A percentile compares a stretch with the other conserved stretches of the same genome.
phyloP scores from a whole-genome alignment of 1,140 invertebrate species.

The Drosophila repletoides region DNA sequence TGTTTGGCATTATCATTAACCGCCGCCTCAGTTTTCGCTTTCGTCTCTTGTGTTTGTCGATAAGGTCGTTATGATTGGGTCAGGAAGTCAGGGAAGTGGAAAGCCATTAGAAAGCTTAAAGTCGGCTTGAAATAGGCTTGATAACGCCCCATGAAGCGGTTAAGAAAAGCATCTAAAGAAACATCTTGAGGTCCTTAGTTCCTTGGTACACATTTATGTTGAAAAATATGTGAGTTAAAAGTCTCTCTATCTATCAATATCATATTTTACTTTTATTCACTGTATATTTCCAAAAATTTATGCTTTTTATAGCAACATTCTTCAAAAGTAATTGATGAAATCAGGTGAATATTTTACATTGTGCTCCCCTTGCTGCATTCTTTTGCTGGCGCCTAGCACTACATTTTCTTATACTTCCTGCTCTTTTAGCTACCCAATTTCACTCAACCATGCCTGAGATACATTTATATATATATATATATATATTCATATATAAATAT shows the following conservation, averaged over 20 bases:
- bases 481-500: not conserved
- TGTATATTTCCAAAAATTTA: too few relatives aligned
- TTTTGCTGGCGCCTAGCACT: conserved; percentile 21
- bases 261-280: too few relatives aligned
- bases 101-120: conserved; percentile 13
- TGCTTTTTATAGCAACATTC: too few relatives aligned
- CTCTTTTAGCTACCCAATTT: conserved; percentile 7
- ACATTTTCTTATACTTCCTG: conserved; percentile 1
- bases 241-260: too few relatives aligned
- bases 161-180: too few relatives aligned
- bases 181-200: too few relatives aligned
- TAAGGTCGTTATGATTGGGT: conserved; percentile 18
- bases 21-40: conserved; percentile 9
- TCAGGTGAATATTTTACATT: not conserved
- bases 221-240: too few relatives aligned
- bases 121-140: not conserved
- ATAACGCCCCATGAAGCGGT: too few relatives aligned
- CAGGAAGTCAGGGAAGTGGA: conserved; percentile 11
- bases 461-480: conserved; percentile 4
- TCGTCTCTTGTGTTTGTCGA: conserved; percentile 20
- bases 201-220: too few relatives aligned
- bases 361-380: not conserved
- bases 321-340: not conserved
- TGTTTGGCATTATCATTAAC: conserved; percentile 70
- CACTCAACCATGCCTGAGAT: conserved; percentile 13